Percentiles rank a stretch among this genome's conserved stretches.
Evolutionary conservation across 2,797 vertebrate species (phyloP).

Genomic region (Anomalospiza imberbis): DNA sequence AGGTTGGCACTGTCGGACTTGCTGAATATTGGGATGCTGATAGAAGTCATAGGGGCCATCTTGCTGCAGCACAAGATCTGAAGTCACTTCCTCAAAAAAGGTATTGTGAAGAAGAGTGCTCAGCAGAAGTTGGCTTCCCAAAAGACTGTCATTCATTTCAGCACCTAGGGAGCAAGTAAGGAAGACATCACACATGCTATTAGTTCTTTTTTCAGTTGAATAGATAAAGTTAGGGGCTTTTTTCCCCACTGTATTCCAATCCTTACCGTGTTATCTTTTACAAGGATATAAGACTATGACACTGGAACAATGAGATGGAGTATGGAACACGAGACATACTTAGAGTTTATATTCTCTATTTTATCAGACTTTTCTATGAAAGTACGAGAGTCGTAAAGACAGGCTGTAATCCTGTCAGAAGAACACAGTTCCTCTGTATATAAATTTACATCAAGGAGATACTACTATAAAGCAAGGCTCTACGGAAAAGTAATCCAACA

Average conservation of each 20-base stretch:
- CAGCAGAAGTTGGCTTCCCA: slow-evolving; percentile 86
- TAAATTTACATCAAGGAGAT: neutral
- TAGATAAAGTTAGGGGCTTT: fast-evolving
- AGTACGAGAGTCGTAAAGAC: neutral
- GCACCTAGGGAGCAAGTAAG: slow-evolving; percentile 74
- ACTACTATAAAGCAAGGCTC: neutral
- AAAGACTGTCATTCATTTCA: slow-evolving; percentile 84
- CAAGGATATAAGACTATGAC: neutral
- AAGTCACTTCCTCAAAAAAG: slow-evolving; percentile 76
- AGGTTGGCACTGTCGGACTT: slow-evolving; percentile 85
- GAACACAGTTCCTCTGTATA: neutral
- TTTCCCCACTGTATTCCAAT: neutral
- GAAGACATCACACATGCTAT: neutral
- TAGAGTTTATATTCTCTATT: neutral
- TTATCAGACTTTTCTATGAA: neutral
- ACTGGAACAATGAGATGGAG: neutral
- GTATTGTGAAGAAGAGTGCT: slow-evolving; percentile 87
- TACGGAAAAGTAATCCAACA: neutral
- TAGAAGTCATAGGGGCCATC: slow-evolving; percentile 94
- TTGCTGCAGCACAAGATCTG: slow-evolving; percentile 76
- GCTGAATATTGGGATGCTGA: slow-evolving; percentile 88
- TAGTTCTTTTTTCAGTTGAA: neutral
- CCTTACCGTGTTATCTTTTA: neutral
- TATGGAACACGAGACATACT: neutral
- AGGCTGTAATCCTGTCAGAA: neutral